Percentiles rank a stretch among this genome's conserved stretches.
Conservation (phyloP, 2,113 vertebrate species). For the Aldabrachelys gigantea region DNA sequence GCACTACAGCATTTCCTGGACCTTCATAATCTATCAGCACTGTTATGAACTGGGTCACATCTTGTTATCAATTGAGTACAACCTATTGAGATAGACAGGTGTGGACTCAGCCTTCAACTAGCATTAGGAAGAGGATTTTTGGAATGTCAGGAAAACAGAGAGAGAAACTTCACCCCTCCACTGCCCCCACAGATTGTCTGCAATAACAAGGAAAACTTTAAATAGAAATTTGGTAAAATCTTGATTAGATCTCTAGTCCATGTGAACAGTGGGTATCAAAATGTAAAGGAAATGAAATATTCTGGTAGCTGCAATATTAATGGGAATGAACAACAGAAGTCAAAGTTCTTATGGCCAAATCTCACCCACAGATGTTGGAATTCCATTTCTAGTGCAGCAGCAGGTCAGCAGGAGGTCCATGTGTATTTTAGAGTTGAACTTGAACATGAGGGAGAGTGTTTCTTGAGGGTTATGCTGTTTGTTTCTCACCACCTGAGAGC, state of each 20-base stretch:
- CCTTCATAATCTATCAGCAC: background rate
- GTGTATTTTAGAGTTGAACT: background rate
- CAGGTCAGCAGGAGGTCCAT: background rate
- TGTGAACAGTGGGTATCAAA: background rate
- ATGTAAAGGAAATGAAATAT: background rate
- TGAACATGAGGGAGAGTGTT: background rate
- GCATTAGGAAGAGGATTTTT: background rate
- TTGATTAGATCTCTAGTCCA: rapidly evolving
- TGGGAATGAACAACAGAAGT: background rate
- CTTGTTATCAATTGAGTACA: background rate
- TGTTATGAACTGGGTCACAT: background rate
- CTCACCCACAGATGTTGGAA: background rate
- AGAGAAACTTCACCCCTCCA: background rate
- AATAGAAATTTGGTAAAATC: background rate
- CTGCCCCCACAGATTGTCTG: background rate
- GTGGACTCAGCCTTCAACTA: too few species aligned
- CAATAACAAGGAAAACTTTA: background rate
- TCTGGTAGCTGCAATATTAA: background rate
- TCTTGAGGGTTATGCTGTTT: background rate
- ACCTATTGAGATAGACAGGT: too few species aligned
- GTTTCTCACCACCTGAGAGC: background rate
- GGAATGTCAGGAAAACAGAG: background rate
- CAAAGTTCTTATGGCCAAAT: background rate
- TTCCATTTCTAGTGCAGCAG: background rate
- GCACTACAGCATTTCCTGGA: background rate